Evolutionary conservation across 1,140 invertebrate species (phyloP).

Genomic region (Frieseomelitta varia): DNA sequence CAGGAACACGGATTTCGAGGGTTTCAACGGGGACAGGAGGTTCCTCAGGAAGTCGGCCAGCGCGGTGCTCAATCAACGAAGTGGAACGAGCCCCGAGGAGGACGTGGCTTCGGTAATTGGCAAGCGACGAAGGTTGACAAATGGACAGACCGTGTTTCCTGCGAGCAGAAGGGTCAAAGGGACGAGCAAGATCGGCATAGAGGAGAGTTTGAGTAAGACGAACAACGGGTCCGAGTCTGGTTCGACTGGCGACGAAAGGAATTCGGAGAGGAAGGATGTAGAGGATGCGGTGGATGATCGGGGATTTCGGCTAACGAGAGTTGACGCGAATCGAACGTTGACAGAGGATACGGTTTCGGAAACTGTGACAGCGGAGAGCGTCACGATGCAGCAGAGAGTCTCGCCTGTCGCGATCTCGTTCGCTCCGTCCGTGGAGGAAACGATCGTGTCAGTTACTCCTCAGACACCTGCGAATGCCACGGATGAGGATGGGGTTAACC

Average conservation of each 20-base stretch:
- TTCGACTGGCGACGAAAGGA: background rate
- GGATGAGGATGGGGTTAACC: conserved; percentile 18
- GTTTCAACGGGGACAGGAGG: conserved; percentile 51
- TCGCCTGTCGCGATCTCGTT: background rate
- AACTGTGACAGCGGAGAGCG: conserved; percentile 7
- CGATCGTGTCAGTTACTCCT: conserved; percentile 15
- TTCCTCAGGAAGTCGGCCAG: conserved; percentile 68
- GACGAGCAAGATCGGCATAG: conserved; percentile 12
- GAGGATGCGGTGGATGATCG: conserved; percentile 29
- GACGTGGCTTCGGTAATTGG: background rate
- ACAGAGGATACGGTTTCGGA: background rate
- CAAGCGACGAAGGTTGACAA: conserved; percentile 40
- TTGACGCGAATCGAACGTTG: background rate
- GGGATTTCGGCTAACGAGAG: conserved; percentile 5
- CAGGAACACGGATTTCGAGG: conserved; percentile 41
- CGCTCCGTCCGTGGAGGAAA: background rate
- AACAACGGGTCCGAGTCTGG: conserved; percentile 7
- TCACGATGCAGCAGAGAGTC: conserved; percentile 15
- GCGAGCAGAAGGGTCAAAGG: conserved; percentile 28
- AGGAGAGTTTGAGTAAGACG: background rate
- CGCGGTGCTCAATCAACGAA: conserved; percentile 70
- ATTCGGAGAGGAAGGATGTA: background rate
- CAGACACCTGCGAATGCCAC: conserved; percentile 16
- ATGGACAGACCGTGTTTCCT: conserved; percentile 27
- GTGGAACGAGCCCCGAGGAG: conserved; percentile 46